Conservation (phyloP, 2,888 invertebrate species). For the Caenorhabditis sp. region DNA sequence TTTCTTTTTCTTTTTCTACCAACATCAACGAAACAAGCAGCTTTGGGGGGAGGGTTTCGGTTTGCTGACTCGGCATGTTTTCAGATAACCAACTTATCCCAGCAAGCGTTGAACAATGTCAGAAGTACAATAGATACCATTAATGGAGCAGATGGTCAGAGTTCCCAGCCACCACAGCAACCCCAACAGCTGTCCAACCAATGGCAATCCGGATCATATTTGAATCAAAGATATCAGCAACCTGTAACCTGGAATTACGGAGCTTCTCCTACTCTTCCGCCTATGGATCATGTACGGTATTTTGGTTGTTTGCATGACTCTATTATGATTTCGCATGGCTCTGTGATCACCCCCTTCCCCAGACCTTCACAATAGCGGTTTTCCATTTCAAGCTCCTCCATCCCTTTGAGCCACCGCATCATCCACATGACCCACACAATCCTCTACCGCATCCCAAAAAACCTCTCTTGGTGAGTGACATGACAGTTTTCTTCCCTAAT, state of each 20-base stretch:
- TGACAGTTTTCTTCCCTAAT: not conserved
- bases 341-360: not conserved
- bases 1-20: too few species aligned
- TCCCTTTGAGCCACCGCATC: slow-evolving; percentile 23
- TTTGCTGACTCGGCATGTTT: slow-evolving; percentile 18
- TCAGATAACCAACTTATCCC: slow-evolving; percentile 57
- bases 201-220: slow-evolving; percentile 1
- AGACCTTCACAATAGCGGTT: not conserved
- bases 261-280: slow-evolving; percentile 31
- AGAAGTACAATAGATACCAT: slow-evolving; percentile 29
- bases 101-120: slow-evolving; percentile 59
- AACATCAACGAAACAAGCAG: slow-evolving; percentile 3
- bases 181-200: not conserved
- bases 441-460: slow-evolving; percentile 22
- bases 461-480: slow-evolving; percentile 40
- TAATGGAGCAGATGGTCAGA: slow-evolving; percentile 16
- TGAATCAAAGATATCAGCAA: slow-evolving; percentile 28
- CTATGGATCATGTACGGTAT: slow-evolving; percentile 31
- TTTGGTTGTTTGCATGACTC: slow-evolving; percentile 3
- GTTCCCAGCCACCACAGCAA: not conserved
- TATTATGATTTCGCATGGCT: slow-evolving; percentile 6
- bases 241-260: not conserved
- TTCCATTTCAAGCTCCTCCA: slow-evolving; percentile 48
- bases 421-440: slow-evolving; percentile 14
- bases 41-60: slow-evolving; percentile 12